These are phyloP conservation scores for Protonemura montana DNA, from an alignment of 2,888 invertebrate genomes.

Conservation along the genomic window DNA sequence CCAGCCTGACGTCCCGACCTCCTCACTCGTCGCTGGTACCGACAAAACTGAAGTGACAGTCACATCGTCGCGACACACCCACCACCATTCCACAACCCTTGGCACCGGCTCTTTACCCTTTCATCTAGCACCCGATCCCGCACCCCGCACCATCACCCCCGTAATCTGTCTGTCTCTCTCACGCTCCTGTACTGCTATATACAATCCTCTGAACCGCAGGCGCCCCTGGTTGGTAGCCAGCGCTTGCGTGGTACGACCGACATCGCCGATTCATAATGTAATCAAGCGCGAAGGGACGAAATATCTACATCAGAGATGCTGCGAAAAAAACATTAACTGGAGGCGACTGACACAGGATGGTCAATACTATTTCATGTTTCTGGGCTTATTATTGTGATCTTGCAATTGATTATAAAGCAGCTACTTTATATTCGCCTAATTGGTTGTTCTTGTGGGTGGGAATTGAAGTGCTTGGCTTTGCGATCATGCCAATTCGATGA, in stretches of 20 bases:
- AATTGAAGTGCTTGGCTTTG: no score
- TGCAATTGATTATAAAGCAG: no score
- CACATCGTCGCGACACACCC: not conserved
- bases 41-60: not conserved
- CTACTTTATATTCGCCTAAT: no score
- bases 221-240: not conserved
- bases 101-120: slow-evolving; percentile 24
- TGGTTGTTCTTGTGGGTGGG: no score
- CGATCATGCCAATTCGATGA: no score
- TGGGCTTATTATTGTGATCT: no score
- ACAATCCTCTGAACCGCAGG: not conserved
- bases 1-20: not conserved
- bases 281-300: not conserved
- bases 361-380: no score
- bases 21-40: not conserved
- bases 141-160: not conserved
- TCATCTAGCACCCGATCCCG: no score
- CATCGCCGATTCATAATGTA: not conserved
- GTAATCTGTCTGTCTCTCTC: not conserved
- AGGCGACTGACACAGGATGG: no score
- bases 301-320: no score
- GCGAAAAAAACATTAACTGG: no score
- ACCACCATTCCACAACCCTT: slow-evolving; percentile 29
- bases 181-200: not conserved
- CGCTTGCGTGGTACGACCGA: not conserved